These are phyloP conservation scores for Hippocampus kuda DNA, from an alignment of 2,797 vertebrate species.

Conservation along the genomic window DNA sequence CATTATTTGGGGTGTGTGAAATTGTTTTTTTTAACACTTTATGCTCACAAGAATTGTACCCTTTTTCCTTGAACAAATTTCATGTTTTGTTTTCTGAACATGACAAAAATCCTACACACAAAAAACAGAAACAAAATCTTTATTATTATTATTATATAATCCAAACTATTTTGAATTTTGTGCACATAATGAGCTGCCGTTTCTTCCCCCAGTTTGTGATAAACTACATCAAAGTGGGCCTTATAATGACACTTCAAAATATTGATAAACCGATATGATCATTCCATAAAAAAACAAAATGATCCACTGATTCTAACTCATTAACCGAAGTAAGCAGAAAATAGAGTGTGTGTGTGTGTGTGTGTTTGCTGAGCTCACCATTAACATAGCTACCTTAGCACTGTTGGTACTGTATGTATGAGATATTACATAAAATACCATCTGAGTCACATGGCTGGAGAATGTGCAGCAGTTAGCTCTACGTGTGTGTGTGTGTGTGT, in stretches of 20 bases:
- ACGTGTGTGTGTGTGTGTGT: background rate
- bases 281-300: background rate
- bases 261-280: background rate
- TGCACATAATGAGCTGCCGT: background rate
- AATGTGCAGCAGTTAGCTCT: slow-evolving; percentile 30
- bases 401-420: slow-evolving; percentile 19
- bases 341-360: background rate
- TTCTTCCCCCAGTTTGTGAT: background rate
- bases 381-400: slow-evolving; percentile 28
- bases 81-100: too few relatives aligned
- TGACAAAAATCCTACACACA: too few relatives aligned
- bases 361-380: background rate
- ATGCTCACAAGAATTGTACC: too few relatives aligned
- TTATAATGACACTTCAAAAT: too few relatives aligned
- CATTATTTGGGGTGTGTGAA: too few relatives aligned
- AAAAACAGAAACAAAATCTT: too few relatives aligned
- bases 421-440: slow-evolving; percentile 48
- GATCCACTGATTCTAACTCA: background rate
- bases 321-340: background rate
- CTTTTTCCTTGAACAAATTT: too few relatives aligned
- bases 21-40: too few relatives aligned
- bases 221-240: background rate
- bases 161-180: background rate
- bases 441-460: slow-evolving; percentile 38
- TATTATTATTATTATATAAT: too few relatives aligned